These are phyloP conservation scores for Scaeva pyrastri DNA, from an alignment of 2,888 invertebrate species.

Conservation along the genomic window DNA sequence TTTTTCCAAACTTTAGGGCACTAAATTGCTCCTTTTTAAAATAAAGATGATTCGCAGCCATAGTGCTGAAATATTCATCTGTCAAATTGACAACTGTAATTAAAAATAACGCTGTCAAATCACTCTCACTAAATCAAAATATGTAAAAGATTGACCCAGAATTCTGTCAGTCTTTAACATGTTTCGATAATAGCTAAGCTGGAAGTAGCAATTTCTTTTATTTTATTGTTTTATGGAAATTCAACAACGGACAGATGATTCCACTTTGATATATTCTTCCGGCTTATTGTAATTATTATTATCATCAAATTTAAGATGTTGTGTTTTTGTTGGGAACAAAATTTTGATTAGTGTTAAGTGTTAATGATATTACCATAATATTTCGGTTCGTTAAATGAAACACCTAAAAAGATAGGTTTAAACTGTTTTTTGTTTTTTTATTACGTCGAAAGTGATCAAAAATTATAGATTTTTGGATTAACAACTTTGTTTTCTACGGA, in stretches of 20 bases:
- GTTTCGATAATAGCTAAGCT: too few relatives aligned
- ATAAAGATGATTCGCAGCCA: too few relatives aligned
- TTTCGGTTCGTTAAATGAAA: not conserved
- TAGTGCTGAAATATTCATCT: too few relatives aligned
- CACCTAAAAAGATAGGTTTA: not conserved
- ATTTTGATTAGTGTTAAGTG: constrained; percentile 1
- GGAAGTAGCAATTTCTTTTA: not conserved
- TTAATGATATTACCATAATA: constrained; percentile 1
- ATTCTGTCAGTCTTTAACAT: too few relatives aligned
- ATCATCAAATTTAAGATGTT: too few relatives aligned
- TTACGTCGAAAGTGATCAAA: not conserved
- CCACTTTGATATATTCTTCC: constrained; percentile 3
- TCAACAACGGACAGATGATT: not conserved
- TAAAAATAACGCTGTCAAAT: too few relatives aligned
- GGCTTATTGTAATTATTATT: constrained; percentile 1
- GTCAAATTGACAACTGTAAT: too few relatives aligned
- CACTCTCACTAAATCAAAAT: too few relatives aligned
- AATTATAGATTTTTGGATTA: constrained; percentile 1
- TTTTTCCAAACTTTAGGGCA: too few relatives aligned
- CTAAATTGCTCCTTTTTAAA: too few relatives aligned
- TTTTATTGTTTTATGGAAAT: not conserved
- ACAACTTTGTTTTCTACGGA: not conserved
- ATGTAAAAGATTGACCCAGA: too few relatives aligned
- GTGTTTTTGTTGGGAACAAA: not conserved
- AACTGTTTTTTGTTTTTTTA: not conserved